Conservation (phyloP, 2,797 vertebrate genomes). For the Urosaurus nigricauda region DNA sequence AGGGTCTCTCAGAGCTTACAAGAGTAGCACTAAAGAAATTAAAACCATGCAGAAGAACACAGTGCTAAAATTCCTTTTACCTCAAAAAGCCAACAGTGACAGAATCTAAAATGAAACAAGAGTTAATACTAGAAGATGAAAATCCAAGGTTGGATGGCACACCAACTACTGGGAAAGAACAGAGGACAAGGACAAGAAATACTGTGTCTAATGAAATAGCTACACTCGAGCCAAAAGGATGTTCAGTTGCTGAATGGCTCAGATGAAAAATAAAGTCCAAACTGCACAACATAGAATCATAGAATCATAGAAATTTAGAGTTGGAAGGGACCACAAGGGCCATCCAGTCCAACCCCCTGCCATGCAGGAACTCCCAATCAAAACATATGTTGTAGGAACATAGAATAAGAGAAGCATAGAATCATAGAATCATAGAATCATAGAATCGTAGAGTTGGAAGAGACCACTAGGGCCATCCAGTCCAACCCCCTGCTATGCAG, state of each 20-base stretch:
- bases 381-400: too few relatives aligned
- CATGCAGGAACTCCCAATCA: too few relatives aligned
- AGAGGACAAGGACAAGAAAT: not conserved
- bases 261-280: too few relatives aligned
- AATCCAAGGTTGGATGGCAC: not conserved
- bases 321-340: too few relatives aligned
- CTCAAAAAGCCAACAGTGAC: not conserved
- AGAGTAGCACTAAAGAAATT: not conserved
- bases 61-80: not conserved
- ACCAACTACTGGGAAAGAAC: not conserved
- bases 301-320: too few relatives aligned
- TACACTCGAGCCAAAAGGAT: not conserved
- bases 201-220: not conserved
- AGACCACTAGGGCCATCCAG: too few relatives aligned
- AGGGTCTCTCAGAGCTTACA: not conserved
- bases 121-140: not conserved
- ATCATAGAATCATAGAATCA: too few relatives aligned
- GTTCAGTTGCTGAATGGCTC: not conserved
- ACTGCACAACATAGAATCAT: too few relatives aligned
- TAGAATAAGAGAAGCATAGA: too few relatives aligned
- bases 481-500: too few relatives aligned
- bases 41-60: not conserved
- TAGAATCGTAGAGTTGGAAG: too few relatives aligned
- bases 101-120: not conserved
- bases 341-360: too few relatives aligned